These are phyloP conservation scores for Tenualosa ilisha DNA, from an alignment of 2,797 vertebrate genomes.

Conservation along the genomic window DNA sequence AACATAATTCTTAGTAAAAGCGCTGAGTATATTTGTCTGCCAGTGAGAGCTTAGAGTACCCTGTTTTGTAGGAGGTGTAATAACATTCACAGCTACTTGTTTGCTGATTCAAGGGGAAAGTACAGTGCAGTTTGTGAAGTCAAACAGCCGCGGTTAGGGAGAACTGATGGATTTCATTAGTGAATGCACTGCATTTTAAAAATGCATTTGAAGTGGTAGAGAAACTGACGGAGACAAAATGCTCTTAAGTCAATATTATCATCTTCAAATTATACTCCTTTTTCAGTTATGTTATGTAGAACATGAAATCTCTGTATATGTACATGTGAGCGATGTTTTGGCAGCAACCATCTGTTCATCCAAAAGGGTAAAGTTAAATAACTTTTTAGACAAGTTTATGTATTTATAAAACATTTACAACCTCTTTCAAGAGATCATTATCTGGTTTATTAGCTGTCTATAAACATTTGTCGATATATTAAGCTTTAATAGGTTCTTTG, in stretches of 20 bases:
- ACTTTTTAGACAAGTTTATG: not conserved
- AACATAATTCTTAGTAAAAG: conserved; percentile 60
- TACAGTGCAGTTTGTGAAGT: conserved; percentile 60
- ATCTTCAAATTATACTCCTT: conserved; percentile 23
- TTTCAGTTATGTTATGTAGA: not conserved
- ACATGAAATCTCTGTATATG: not conserved
- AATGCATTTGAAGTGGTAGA: conserved; percentile 64
- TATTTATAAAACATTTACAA: conserved; percentile 27
- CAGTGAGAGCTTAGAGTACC: conserved; percentile 64
- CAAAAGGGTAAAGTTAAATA: not conserved
- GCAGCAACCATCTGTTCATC: not conserved
- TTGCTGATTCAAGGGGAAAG: conserved; percentile 71
- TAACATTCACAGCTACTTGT: conserved; percentile 64
- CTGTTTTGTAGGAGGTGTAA: conserved; percentile 72
- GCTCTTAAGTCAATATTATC: conserved; percentile 31
- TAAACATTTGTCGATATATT: conserved; percentile 17
- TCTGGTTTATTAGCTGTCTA: conserved; percentile 18
- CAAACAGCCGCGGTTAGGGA: conserved; percentile 8
- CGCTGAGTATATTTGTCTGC: conserved; percentile 37
- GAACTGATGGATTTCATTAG: conserved; percentile 63
- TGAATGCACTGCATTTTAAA: conserved; percentile 61
- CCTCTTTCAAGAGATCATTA: not conserved
- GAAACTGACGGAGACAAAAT: conserved; percentile 66
- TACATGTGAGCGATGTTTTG: not conserved
- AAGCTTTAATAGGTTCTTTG: conserved; percentile 20